Evolutionary conservation across 2,888 invertebrate species (phyloP), one percentile per base, ranked within the genome.

Genomic region (Octonoba sinensis): DNA sequence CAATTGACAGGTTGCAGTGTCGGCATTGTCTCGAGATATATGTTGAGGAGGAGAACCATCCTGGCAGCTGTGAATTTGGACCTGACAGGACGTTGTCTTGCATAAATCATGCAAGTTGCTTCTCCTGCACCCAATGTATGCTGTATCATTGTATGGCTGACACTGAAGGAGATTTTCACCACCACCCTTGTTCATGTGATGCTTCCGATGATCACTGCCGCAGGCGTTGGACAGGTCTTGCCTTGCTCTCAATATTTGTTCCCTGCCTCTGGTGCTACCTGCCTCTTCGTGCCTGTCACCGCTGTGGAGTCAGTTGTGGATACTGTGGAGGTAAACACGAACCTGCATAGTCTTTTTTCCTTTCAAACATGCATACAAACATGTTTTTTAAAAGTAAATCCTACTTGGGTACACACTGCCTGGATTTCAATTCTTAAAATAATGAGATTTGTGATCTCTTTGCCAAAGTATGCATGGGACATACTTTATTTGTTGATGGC

Each of bases 261-360:
- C 97, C 97, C 86, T 97, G 97, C 89, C 91, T 98, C 87, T 97
- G 97, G 92, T 94, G 96, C 90, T 97, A 97, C 90, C 92, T 93
- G 87, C 96, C 96, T 83, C 91, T 97, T 84, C 93, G 93, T 86
- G 93, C 94, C 86, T 93, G 93, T 87, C 96, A 96, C 90, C 92
- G 92, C 90, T 93, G 94, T 86, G 95, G 95, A 70, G 91, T 93
- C 84, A 91, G 92, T 72, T 95, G 95, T 87, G 93, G 93, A 82
- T 88, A 94, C 81, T 95, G 96, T 86, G 96, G 96, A 77, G 96
- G 95, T 6, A 91, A 92, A 86, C 97, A 97, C 86, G 88, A 88
- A 82, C 85, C 87, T 56, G 84, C 85, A 20, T 84, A 75, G 57
- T n/a, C 15, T n/a, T 54, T 6, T 59, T 27, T 71, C 46, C 36